Base-by-base conservation (phyloP, 2,888 invertebrate species). In the Xestoiulus laeticollis region DNA sequence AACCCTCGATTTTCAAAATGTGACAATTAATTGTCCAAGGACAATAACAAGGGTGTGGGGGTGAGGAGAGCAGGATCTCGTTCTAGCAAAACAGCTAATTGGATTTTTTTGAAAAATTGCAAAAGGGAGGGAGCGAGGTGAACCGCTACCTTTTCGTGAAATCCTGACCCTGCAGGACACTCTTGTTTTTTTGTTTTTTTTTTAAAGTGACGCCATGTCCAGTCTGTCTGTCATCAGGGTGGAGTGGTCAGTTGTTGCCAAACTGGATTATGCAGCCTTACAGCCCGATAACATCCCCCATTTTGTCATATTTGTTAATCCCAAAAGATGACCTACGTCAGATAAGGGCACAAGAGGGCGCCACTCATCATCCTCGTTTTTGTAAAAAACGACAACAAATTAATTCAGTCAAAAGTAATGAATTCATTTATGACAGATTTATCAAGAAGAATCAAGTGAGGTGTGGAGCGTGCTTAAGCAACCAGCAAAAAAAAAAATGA, bases 21-120 rank as follows among this genome's bases (percentile, higher is more conserved):
- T 68, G 68, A 68, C 68, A 68, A 68, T 68, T 68, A 68, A 26
- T 10, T 1, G 68, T 22, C 68, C 68, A 68, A 68, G 68, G 68
- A 68, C 68, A 68, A 68, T 68, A 68, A 68, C 68, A 26, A 68
- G 68, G 26, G 59, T n/a, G n/a, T 59, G 59, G 59, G 59, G 19
- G 68, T 68, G 68, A 68, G n/a, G n/a, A 59, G n/a, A 59, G 59
- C 59, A 59, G 59, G 2, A 19, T 59, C 59, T 59, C 26, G 68
- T 26, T 68, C 12, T 12, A 68, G 26, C 26, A 22, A 12, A 68
- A 26, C 68, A 68, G 26, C 6, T 68, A 68, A 68, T 68, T 68
- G 68, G 26, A 12, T 22, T 68, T 68, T 68, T 26, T 10, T 22
- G 26, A 26, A 68, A 22, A 68, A 68, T 12, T 48, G 48, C 48